phyloP scores from a whole-genome alignment of 2,888 invertebrate species.

The Slavum lentiscoides region DNA sequence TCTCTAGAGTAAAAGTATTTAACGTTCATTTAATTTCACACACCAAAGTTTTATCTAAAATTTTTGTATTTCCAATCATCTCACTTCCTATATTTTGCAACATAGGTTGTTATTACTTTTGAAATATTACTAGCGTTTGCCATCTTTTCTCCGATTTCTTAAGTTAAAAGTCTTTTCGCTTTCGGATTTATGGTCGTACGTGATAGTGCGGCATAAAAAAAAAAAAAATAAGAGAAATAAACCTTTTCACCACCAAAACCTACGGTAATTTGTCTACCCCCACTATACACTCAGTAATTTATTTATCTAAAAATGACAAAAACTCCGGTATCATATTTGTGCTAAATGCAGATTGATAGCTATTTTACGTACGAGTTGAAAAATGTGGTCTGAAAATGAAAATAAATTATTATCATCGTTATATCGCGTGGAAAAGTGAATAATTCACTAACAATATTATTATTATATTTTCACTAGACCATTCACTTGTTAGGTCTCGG shows the following conservation, averaged over 20 bases:
- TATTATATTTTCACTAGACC: too few species aligned
- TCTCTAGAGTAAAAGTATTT: too few species aligned
- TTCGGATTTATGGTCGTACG: not conserved
- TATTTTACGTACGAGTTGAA: too few species aligned
- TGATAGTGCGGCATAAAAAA: not conserved
- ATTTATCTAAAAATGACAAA: too few species aligned
- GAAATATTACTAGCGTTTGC: not conserved
- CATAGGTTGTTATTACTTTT: not conserved
- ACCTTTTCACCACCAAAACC: not conserved
- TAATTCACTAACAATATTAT: too few species aligned
- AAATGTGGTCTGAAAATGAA: too few species aligned
- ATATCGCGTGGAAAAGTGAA: too few species aligned
- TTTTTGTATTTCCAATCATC: not conserved
- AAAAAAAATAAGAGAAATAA: not conserved
- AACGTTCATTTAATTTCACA: too few species aligned
- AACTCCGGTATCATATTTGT: too few species aligned
- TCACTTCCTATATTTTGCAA: not conserved
- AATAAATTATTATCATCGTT: too few species aligned
- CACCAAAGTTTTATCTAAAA: not conserved
- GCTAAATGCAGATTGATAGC: too few species aligned
- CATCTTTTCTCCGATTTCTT: not conserved
- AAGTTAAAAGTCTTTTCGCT: not conserved
- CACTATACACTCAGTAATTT: not conserved
- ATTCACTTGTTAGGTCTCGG: too few species aligned
- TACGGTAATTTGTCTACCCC: slow-evolving; percentile 11